phyloP scores from a whole-genome alignment of 2,113 vertebrate genomes.

The Leuciscus idus region DNA sequence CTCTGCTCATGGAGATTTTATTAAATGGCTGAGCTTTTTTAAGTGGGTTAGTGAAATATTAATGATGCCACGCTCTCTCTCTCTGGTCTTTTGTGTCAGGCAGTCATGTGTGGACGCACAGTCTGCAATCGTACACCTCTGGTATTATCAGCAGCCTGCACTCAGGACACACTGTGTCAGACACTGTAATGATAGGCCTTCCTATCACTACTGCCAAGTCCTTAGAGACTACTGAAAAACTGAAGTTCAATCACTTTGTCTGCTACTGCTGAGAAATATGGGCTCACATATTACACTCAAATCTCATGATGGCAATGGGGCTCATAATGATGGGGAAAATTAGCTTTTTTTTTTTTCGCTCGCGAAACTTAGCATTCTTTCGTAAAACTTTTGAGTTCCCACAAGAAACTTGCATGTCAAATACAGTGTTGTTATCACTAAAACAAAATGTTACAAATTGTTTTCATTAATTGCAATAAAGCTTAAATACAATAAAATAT shows the following conservation, averaged over 20 bases:
- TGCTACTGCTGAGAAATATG: constrained; percentile 9
- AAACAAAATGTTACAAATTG: neutral
- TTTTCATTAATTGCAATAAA: neutral
- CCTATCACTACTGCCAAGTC: constrained; percentile 26
- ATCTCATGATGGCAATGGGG: neutral
- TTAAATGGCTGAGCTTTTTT: constrained; percentile 42
- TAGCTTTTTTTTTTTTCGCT: too few relatives aligned
- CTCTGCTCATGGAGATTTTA: constrained; percentile 32
- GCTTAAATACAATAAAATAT: neutral
- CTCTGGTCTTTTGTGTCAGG: constrained; percentile 59
- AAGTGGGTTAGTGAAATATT: constrained; percentile 65
- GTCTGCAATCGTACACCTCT: constrained; percentile 66
- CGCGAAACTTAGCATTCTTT: too few relatives aligned
- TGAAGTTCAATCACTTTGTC: neutral
- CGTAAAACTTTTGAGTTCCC: neutral
- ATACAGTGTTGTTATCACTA: neutral
- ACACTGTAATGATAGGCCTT: constrained; percentile 50
- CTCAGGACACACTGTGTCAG: constrained; percentile 38
- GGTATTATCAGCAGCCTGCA: constrained; percentile 54
- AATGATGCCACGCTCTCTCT: constrained; percentile 62
- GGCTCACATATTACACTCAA: neutral
- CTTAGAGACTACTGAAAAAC: constrained; percentile 3
- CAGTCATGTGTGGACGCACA: constrained; percentile 46
- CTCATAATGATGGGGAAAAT: neutral
- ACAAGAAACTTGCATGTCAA: too few relatives aligned